Percentiles rank a stretch among this genome's conserved stretches.
These are phyloP conservation scores for Mellilla xanthometata DNA, from an alignment of 2,888 invertebrate species.

Conservation along the genomic window DNA sequence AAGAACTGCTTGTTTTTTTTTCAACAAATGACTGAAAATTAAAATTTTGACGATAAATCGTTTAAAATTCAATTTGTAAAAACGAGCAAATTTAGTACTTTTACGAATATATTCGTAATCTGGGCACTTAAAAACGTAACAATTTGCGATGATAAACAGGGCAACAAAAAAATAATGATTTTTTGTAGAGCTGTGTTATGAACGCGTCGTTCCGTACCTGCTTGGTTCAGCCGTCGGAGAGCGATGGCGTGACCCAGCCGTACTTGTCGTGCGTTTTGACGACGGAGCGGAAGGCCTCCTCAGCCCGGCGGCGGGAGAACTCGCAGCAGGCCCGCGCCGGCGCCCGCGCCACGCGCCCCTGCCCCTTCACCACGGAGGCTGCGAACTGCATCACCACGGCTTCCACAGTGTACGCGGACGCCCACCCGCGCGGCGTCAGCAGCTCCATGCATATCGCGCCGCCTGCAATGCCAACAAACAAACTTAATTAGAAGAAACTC, in stretches of 20 bases:
- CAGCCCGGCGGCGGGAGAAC: slow-evolving; percentile 90
- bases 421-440: slow-evolving; percentile 93
- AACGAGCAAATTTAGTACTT: too few relatives aligned
- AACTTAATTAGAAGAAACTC: too few relatives aligned
- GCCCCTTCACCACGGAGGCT: slow-evolving; percentile 93
- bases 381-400: slow-evolving; percentile 95
- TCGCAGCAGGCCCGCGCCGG: slow-evolving; percentile 90
- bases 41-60: too few relatives aligned
- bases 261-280: slow-evolving; percentile 96
- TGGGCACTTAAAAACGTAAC: too few relatives aligned
- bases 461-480: slow-evolving; percentile 71
- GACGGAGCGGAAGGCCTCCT: slow-evolving; percentile 92
- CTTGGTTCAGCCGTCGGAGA: slow-evolving; percentile 89
- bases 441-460: slow-evolving; percentile 96
- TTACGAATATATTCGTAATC: too few relatives aligned
- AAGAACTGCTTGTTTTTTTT: too few relatives aligned
- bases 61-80: too few relatives aligned
- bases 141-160: too few relatives aligned
- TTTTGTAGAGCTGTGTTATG: too few relatives aligned
- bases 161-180: too few relatives aligned
- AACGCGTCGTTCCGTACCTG: too few relatives aligned
- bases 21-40: too few relatives aligned
- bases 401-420: slow-evolving; percentile 93
- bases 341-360: slow-evolving; percentile 91
- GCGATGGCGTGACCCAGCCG: slow-evolving; percentile 94